Conservation (phyloP, 2,888 invertebrate genomes). For the Plagodis dolabraria region DNA sequence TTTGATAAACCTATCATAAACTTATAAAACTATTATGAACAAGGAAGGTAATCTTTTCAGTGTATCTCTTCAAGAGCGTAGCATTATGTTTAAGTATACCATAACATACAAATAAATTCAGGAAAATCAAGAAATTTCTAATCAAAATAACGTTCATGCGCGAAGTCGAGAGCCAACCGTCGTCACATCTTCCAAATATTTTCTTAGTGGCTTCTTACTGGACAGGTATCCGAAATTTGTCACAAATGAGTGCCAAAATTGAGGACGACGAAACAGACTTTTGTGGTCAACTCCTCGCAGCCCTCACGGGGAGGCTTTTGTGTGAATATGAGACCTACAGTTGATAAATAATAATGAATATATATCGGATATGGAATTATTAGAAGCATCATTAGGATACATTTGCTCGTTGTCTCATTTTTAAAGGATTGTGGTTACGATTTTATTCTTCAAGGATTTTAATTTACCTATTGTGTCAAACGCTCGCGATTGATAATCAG, state of each 20-base stretch:
- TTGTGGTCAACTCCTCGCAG: constrained; percentile 1
- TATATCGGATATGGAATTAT: not conserved
- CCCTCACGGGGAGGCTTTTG: not conserved
- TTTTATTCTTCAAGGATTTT: not conserved
- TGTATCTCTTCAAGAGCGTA: too few species aligned
- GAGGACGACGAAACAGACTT: constrained; percentile 10
- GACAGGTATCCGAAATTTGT: constrained; percentile 15
- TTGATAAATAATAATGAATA: not conserved
- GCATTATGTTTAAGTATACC: too few species aligned
- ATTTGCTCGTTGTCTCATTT: not conserved
- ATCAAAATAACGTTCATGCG: not conserved
- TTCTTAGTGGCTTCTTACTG: constrained; percentile 8
- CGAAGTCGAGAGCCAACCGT: constrained; percentile 9
- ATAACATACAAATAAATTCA: too few species aligned
- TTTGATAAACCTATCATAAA: too few species aligned
- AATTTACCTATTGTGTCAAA: not conserved
- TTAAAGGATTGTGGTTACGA: not conserved
- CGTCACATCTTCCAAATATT: constrained; percentile 35
- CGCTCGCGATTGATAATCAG: not conserved
- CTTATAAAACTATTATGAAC: too few species aligned
- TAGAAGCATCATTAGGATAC: not conserved
- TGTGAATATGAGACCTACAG: constrained; percentile 5
- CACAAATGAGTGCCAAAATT: constrained; percentile 36
- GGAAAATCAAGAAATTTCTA: too few species aligned
- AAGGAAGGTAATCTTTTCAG: too few species aligned